Base-by-base conservation (phyloP, 2,113 vertebrate species). In the Callipepla californica region DNA sequence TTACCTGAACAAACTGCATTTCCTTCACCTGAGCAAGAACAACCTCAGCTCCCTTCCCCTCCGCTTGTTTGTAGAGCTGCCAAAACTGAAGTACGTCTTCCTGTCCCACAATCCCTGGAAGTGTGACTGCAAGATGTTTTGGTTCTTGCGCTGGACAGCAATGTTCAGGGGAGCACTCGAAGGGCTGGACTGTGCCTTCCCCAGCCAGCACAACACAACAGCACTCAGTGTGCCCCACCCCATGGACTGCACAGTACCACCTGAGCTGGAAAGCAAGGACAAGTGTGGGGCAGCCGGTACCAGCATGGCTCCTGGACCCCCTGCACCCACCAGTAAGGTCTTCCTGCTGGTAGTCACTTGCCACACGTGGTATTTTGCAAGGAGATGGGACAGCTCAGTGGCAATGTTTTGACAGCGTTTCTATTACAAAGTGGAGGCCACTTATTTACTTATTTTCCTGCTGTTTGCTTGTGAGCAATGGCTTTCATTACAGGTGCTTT, bases 21-120 rank as follows among this genome's bases (percentile, higher is more conserved):
- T 97, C 34, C 90, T 97, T 4, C 97, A 97, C 80, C 82, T 97
- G 45, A 97, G 85, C 85, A 95, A 68, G 45, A 97, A 97, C 82
- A 95, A 97, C 74, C 91, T 97, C 55, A 97, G 93, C 22, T 95
- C 78, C 9, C 93, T 97, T 26, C 91, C 96, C n/a, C 13, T 8
- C 28, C 67, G 2, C 23, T 5, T 96, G 36, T 74, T 97, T 0
- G 4, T 76, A 2, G 44, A 66, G 1, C 81, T 96, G 82, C 73
- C 94, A 1, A 85, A 87, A 2, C 94, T 97, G 76, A 87, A 80
- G 74, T n/a, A 67, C 0, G 45, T 97, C 14, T 84, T 97, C 55
- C 74, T 97, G 55, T 92, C 95, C 12, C 92, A 95, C 67, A 97
- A 97, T 74, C 96, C 96, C 38, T 97, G 97, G 97, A 62, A 84